Percentiles rank a stretch among this genome's conserved stretches.
These are phyloP conservation scores for Acyrthosiphon pisum DNA, from an alignment of 1,140 invertebrate genomes.

Conservation along the genomic window DNA sequence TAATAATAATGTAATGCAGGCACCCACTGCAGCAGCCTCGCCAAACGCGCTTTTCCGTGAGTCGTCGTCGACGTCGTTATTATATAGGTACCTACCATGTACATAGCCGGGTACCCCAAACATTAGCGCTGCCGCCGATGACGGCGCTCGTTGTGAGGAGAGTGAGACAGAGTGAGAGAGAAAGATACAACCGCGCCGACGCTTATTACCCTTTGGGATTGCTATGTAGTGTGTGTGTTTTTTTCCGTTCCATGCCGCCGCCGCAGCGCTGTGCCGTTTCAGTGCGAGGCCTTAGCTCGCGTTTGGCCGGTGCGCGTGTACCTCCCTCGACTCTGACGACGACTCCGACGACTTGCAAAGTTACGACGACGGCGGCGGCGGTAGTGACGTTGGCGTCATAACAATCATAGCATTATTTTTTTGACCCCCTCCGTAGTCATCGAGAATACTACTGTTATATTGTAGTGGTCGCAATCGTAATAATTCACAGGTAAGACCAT, in stretches of 20 bases:
- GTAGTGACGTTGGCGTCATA: background rate
- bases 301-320: slow-evolving; percentile 34
- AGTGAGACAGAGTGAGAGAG: background rate
- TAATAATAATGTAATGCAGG: background rate
- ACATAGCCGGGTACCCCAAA: background rate
- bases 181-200: slow-evolving; percentile 42
- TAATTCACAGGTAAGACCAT: background rate
- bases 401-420: background rate
- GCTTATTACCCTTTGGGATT: slow-evolving; percentile 50
- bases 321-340: background rate
- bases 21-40: background rate
- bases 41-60: background rate
- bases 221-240: background rate
- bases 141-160: background rate
- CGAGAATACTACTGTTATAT: background rate
- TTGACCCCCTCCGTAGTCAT: background rate
- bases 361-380: background rate
- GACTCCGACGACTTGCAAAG: background rate
- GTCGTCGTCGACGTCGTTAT: background rate
- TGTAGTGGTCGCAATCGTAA: background rate
- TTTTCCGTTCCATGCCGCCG: background rate
- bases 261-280: slow-evolving; percentile 32
- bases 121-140: slow-evolving; percentile 9
- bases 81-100: background rate
- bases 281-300: slow-evolving; percentile 29